Evolutionary conservation across 2,888 invertebrate genomes (phyloP).

Genomic region (Trisateles emortualis): DNA sequence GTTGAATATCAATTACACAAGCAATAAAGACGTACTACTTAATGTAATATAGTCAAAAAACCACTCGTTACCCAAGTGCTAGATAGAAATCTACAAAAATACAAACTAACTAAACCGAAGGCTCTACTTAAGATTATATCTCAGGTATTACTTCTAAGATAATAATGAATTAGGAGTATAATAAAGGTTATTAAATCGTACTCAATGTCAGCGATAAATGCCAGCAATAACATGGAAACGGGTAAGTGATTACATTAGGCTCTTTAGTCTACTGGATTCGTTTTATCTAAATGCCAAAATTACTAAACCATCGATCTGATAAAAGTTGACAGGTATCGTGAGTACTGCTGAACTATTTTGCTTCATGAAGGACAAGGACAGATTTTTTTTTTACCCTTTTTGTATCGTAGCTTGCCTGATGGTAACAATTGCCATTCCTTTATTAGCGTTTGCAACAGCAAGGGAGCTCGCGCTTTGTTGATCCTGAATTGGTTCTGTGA

Average conservation of each 20-base stretch:
- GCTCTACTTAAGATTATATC: constrained; percentile 37
- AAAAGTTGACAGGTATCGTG: too few relatives aligned
- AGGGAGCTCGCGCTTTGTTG: too few relatives aligned
- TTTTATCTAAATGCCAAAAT: constrained; percentile 38
- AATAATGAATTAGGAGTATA: constrained; percentile 31
- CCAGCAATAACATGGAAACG: constrained; percentile 26
- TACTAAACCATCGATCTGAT: too few relatives aligned
- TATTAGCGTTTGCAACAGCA: too few relatives aligned
- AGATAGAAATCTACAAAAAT: constrained; percentile 28
- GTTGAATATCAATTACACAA: constrained; percentile 27
- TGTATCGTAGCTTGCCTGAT: too few relatives aligned
- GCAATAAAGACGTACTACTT: neutral
- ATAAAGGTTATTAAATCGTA: constrained; percentile 30
- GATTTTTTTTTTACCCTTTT: too few relatives aligned
- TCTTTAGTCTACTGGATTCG: constrained; percentile 33
- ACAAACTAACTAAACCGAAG: constrained; percentile 19
- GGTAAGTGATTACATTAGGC: constrained; percentile 17
- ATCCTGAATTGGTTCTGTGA: too few relatives aligned
- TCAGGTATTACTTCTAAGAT: constrained; percentile 26
- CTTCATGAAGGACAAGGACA: too few relatives aligned
- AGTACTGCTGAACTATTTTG: too few relatives aligned
- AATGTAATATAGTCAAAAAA: neutral
- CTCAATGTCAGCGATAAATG: constrained; percentile 39
- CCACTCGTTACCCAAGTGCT: constrained; percentile 22
- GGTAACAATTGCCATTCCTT: too few relatives aligned